Evolutionary conservation across 2,888 invertebrate genomes (phyloP).

Genomic region (Sturmia bella): DNA sequence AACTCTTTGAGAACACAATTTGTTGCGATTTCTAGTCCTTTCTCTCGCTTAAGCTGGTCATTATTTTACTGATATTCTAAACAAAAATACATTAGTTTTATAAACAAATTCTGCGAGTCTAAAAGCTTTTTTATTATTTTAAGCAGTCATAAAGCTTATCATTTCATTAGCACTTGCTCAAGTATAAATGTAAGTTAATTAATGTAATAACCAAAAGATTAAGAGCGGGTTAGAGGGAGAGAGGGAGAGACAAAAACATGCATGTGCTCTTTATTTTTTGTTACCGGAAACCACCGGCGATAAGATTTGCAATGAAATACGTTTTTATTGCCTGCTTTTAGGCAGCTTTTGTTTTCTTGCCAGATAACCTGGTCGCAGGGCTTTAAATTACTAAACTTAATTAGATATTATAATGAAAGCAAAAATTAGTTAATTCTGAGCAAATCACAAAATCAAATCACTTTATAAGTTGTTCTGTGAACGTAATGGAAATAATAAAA

Average conservation of each 20-base stretch:
- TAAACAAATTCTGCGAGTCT: constrained; percentile 53
- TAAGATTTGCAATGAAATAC: constrained; percentile 57
- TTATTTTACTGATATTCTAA: constrained; percentile 19
- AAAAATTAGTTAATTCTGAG: neutral
- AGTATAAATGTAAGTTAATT: constrained; percentile 17
- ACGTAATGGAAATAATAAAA: neutral
- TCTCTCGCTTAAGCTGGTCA: constrained; percentile 10
- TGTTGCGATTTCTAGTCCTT: constrained; percentile 21
- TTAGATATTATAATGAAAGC: constrained; percentile 45
- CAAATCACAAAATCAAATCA: neutral
- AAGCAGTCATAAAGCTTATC: constrained; percentile 72
- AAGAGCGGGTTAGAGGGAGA: neutral
- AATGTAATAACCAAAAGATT: neutral
- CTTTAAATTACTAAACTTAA: constrained; percentile 56
- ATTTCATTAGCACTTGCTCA: constrained; percentile 72
- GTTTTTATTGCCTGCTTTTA: constrained; percentile 61
- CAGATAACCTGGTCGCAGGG: constrained; percentile 25
- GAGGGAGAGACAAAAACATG: neutral
- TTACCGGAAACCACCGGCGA: constrained; percentile 48
- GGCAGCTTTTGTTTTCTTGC: constrained; percentile 34
- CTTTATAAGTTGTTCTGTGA: neutral
- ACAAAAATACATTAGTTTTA: constrained; percentile 45
- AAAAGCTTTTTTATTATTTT: constrained; percentile 18
- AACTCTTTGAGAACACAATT: neutral
- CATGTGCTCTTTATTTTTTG: constrained; percentile 5